Evolutionary conservation across 2,797 vertebrate genomes (phyloP).

Genomic region (Coracias cyanogaster): DNA sequence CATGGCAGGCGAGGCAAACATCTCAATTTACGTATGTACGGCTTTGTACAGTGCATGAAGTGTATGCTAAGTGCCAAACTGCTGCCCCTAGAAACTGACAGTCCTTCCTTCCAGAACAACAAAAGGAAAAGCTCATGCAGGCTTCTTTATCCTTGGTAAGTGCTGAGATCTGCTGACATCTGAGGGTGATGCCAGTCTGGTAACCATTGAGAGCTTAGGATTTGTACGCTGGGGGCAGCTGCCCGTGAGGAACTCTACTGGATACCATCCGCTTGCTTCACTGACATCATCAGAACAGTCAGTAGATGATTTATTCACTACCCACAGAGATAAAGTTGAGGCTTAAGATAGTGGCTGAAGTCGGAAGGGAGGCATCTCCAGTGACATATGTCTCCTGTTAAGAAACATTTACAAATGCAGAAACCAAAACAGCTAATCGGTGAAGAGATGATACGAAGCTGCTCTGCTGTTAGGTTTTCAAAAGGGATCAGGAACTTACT

Average conservation of each 20-base stretch:
- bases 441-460: not conserved
- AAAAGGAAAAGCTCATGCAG: not conserved
- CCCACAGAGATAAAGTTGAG: not conserved
- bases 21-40: not conserved
- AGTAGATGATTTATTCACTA: not conserved
- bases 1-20: fast-evolving
- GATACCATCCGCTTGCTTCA: not conserved
- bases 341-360: not conserved
- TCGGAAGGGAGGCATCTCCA: not conserved
- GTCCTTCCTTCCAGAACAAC: not conserved
- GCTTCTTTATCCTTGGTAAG: not conserved
- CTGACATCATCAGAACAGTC: not conserved
- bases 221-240: not conserved
- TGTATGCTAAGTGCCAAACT: not conserved
- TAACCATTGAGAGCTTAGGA: not conserved
- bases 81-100: not conserved
- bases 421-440: not conserved
- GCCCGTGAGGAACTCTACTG: not conserved
- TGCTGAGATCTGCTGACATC: not conserved
- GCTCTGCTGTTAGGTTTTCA: not conserved
- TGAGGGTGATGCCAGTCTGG: not conserved
- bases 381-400: not conserved
- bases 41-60: not conserved
- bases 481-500: not conserved
- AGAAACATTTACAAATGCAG: not conserved